Conservation (phyloP, 2,888 invertebrate species). For the Agonopterix subpropinquella region DNA sequence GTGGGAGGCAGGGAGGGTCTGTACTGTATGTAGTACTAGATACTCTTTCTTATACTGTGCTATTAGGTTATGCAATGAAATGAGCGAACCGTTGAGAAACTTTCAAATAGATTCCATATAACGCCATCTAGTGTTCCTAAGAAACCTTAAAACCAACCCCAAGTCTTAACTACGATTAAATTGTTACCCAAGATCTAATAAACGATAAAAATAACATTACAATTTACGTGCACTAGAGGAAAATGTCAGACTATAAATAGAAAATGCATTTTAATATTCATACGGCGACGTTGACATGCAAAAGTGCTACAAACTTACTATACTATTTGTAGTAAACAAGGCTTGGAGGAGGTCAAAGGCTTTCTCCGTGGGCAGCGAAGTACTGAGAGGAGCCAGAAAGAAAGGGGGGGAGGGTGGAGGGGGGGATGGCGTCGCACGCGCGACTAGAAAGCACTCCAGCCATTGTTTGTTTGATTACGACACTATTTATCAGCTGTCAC, state of each 20-base stretch:
- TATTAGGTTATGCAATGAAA: no score
- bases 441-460: conserved; percentile 59
- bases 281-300: conserved; percentile 27
- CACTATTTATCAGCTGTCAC: conserved; percentile 61
- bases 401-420: conserved; percentile 18
- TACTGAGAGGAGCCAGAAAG: conserved; percentile 19
- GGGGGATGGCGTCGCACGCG: conserved; percentile 37
- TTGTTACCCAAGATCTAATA: not conserved
- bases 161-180: not conserved
- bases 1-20: no score
- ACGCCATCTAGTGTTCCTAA: not conserved
- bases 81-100: no score
- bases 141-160: not conserved
- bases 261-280: conserved; percentile 11
- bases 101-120: no score
- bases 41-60: no score
- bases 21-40: no score
- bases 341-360: conserved; percentile 61
- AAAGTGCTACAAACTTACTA: conserved; percentile 37
- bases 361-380: conserved; percentile 55
- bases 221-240: not conserved
- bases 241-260: conserved; percentile 11
- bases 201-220: not conserved
- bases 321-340: conserved; percentile 41
- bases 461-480: conserved; percentile 69